A percentile compares a stretch with the other conserved stretches of the same genome.
Evolutionary conservation across 35 echinoderm and acorn worm species (phyloP).

Genomic region (Ophioderma brevispina): DNA sequence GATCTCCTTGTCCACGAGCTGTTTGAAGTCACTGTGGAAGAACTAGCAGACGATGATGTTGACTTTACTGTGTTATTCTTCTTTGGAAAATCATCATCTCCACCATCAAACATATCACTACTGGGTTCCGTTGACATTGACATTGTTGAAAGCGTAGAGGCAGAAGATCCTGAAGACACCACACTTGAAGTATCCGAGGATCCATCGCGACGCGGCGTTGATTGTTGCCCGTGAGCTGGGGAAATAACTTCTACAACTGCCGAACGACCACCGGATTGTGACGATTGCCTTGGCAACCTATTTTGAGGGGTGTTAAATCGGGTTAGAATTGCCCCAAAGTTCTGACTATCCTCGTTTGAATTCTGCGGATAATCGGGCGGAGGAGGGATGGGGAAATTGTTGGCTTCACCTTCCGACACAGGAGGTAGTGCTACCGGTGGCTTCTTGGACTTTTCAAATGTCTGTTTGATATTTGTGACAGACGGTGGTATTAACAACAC

Average conservation of each 20-base stretch:
- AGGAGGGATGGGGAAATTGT: not conserved
- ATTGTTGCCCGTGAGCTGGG: slow-evolving; percentile 61
- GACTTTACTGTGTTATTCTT: slow-evolving; percentile 59
- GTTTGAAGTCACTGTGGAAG: slow-evolving; percentile 55
- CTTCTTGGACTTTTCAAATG: slow-evolving; percentile 44
- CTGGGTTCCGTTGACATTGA: slow-evolving; percentile 86
- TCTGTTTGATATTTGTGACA: slow-evolving; percentile 51
- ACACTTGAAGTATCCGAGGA: slow-evolving; percentile 78
- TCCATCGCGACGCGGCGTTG: slow-evolving; percentile 55
- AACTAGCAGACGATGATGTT: slow-evolving; percentile 50
- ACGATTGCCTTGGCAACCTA: not conserved
- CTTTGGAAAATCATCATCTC: slow-evolving; percentile 35
- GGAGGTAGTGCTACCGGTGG: not conserved
- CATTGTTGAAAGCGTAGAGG: slow-evolving; percentile 84
- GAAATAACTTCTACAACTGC: slow-evolving; percentile 35
- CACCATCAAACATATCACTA: slow-evolving; percentile 58
- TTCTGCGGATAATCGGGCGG: slow-evolving; percentile 48
- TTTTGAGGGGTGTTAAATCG: slow-evolving; percentile 24
- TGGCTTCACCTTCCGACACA: not conserved
- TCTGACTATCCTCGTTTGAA: slow-evolving; percentile 18
- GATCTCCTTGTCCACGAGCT: slow-evolving; percentile 13
- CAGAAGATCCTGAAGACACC: slow-evolving; percentile 83
- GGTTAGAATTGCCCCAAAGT: slow-evolving; percentile 5
- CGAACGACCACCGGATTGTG: not conserved
- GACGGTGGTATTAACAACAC: not conserved